Percentiles rank a stretch among this genome's conserved stretches.
phyloP scores from a whole-genome alignment of 2,888 invertebrate species.

The Aquatica leii region DNA sequence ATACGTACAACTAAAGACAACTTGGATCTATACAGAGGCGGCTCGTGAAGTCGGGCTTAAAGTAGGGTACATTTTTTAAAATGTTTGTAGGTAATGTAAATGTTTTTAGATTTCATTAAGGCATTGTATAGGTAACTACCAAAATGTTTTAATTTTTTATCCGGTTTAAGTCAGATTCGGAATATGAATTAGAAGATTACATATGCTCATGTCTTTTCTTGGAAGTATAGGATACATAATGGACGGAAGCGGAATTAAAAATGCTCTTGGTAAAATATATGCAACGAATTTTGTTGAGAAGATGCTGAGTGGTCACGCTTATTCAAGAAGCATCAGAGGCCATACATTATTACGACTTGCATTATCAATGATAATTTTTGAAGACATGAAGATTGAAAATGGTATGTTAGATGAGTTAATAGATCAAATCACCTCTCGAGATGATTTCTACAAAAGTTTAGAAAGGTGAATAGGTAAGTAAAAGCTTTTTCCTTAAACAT shows the following conservation, averaged over 20 bases:
- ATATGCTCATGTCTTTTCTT: slow-evolving; percentile 48
- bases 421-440: neutral
- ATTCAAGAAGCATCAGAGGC: slow-evolving; percentile 50
- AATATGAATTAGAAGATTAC: slow-evolving; percentile 54
- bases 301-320: slow-evolving; percentile 50
- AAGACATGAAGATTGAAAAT: slow-evolving; percentile 45
- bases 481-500: neutral
- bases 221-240: slow-evolving; percentile 43
- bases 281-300: slow-evolving; percentile 49
- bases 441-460: neutral
- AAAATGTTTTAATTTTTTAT: too few species aligned
- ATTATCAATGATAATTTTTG: slow-evolving; percentile 40
- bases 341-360: slow-evolving; percentile 49
- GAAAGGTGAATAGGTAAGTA: neutral
- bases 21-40: too few species aligned
- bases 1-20: too few species aligned
- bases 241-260: slow-evolving; percentile 41
- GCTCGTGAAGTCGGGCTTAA: too few species aligned
- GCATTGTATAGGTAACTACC: too few species aligned
- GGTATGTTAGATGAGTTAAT: slow-evolving; percentile 39
- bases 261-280: slow-evolving; percentile 41
- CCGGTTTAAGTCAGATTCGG: too few species aligned
- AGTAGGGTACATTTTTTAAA: too few species aligned
- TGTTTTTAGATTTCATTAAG: too few species aligned
- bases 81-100: too few species aligned